These are phyloP conservation scores for Characodon lateralis DNA, from an alignment of 2,797 vertebrate species.

Conservation along the genomic window DNA sequence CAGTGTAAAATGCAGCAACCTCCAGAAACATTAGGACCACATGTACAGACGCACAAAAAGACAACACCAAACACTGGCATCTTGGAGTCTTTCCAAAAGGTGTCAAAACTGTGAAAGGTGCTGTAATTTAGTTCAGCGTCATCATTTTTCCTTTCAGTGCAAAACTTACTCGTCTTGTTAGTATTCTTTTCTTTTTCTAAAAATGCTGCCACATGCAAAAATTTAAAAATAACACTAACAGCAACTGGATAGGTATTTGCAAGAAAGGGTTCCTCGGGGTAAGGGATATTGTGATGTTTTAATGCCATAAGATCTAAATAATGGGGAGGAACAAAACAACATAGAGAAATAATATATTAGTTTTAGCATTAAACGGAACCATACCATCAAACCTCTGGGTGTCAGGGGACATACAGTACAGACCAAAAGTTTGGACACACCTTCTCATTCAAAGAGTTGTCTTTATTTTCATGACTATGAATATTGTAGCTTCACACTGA, in stretches of 20 bases:
- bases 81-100: no score
- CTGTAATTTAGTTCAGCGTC: not conserved
- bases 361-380: conserved; percentile 44
- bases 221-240: not conserved
- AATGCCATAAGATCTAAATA: not conserved
- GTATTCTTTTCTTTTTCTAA: not conserved
- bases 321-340: conserved; percentile 19
- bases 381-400: conserved; percentile 45
- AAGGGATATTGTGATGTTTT: not conserved
- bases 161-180: not conserved
- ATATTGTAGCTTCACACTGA: no score
- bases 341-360: conserved; percentile 25
- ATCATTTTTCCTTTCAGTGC: not conserved
- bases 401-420: not conserved
- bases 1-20: no score
- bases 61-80: no score
- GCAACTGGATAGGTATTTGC: not conserved
- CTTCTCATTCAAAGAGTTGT: no score
- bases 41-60: no score
- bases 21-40: no score
- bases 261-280: not conserved
- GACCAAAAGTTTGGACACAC: no score
- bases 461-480: no score
- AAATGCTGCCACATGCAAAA: not conserved
- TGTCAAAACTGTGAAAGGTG: no score